These are phyloP conservation scores for Aethes cnicana DNA, from an alignment of 2,888 invertebrate genomes.

Conservation along the genomic window DNA sequence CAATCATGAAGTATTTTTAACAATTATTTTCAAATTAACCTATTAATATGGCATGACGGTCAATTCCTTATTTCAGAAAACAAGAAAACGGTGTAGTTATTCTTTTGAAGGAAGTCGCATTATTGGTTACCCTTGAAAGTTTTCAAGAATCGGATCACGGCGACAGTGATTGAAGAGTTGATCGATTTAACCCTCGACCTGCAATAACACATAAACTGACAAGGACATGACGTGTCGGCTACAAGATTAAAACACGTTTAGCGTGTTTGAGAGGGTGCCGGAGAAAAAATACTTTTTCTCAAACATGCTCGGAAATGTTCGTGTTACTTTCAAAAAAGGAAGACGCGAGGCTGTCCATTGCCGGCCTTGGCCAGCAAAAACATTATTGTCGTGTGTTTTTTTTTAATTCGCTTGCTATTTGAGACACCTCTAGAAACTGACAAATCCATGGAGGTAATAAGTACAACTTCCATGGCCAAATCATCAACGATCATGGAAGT, in stretches of 20 bases:
- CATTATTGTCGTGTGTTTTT: too few relatives aligned
- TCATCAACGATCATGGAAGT: too few relatives aligned
- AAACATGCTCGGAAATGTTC: too few relatives aligned
- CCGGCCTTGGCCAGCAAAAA: not conserved
- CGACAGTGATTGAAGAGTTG: conserved; percentile 20
- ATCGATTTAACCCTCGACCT: conserved; percentile 17
- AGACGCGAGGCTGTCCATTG: too few relatives aligned
- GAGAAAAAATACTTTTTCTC: not conserved
- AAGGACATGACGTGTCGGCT: conserved; percentile 17
- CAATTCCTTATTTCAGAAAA: too few relatives aligned
- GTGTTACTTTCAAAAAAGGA: too few relatives aligned
- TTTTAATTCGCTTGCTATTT: not conserved
- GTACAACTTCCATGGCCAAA: too few relatives aligned
- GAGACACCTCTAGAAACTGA: too few relatives aligned
- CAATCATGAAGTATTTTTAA: too few relatives aligned
- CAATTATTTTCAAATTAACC: too few relatives aligned
- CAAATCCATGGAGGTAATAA: too few relatives aligned
- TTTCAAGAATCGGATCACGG: conserved; percentile 17
- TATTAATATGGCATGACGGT: too few relatives aligned
- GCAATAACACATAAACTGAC: conserved; percentile 23
- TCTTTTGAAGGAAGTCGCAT: not conserved
- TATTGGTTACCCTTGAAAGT: conserved; percentile 4
- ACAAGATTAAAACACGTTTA: conserved; percentile 6
- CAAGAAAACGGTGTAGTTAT: not conserved
- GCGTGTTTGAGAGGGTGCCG: not conserved